A percentile compares a stretch with the other conserved stretches of the same genome.
phyloP scores from a whole-genome alignment of 2,888 invertebrate genomes.

The Drosophila incognita region DNA sequence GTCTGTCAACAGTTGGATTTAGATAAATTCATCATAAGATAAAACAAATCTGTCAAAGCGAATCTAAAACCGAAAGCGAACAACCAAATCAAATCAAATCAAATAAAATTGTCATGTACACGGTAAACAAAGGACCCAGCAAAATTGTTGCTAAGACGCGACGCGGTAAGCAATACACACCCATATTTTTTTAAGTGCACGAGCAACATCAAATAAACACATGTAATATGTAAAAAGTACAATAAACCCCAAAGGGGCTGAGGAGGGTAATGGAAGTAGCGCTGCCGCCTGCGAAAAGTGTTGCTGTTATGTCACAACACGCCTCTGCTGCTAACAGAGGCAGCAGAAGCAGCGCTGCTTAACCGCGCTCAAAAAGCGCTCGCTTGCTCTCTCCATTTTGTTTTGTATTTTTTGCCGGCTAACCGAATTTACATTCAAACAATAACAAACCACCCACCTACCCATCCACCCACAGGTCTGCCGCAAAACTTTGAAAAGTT shows the following conservation, averaged over 20 bases:
- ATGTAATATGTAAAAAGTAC: conserved; percentile 34
- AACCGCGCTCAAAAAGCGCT: conserved; percentile 11
- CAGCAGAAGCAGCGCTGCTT: conserved; percentile 49
- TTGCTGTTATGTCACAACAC: conserved; percentile 82
- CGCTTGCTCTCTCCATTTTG: conserved; percentile 28
- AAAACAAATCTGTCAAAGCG: conserved; percentile 19
- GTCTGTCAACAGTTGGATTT: conserved; percentile 48
- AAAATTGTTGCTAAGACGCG: conserved; percentile 95
- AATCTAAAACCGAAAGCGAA: conserved; percentile 31
- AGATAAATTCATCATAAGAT: conserved; percentile 23
- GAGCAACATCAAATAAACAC: not conserved
- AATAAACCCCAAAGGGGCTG: conserved; percentile 41
- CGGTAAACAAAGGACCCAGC: conserved; percentile 94
- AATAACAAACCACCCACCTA: conserved; percentile 50
- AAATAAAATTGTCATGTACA: conserved; percentile 89
- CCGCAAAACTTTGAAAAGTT: conserved; percentile 93
- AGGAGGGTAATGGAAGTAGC: conserved; percentile 17
- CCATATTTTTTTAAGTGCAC: conserved; percentile 10
- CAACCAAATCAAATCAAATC: conserved; percentile 18
- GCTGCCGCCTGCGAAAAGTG: conserved; percentile 47
- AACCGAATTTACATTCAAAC: conserved; percentile 55
- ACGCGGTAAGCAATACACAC: conserved; percentile 87
- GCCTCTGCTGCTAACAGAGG: conserved; percentile 40
- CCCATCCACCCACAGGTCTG: conserved; percentile 86
- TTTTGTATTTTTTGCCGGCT: conserved; percentile 64